Evolutionary conservation across 2,888 invertebrate species (phyloP).

Genomic region (Gandaritis pyraliata): DNA sequence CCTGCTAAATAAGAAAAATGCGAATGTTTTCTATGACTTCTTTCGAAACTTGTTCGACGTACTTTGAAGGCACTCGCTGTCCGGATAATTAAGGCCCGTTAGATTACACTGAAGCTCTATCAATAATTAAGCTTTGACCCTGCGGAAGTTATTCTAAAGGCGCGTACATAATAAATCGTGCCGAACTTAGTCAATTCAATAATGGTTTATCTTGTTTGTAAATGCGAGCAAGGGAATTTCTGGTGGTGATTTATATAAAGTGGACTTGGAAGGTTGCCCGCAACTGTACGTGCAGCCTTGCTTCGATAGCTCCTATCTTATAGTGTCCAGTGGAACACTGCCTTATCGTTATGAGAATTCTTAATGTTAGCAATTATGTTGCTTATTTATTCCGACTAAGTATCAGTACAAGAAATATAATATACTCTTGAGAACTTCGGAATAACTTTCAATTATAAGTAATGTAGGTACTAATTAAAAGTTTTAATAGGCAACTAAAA

Average conservation of each 20-base stretch:
- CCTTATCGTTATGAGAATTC: constrained; percentile 35
- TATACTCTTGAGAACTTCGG: constrained; percentile 3
- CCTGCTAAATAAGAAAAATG: no score
- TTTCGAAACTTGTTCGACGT: no score
- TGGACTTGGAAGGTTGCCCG: constrained; percentile 71
- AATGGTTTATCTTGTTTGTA: constrained; percentile 70
- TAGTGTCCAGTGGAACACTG: constrained; percentile 33
- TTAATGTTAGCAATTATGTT: constrained; percentile 35
- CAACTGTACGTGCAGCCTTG: constrained; percentile 47
- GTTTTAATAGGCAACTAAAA: constrained; percentile 13
- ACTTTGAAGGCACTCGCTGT: no score
- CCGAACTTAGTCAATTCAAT: constrained; percentile 65
- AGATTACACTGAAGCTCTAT: constrained; percentile 21
- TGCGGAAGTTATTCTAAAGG: constrained; percentile 34
- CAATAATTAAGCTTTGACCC: constrained; percentile 36
- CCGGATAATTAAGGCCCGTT: neutral
- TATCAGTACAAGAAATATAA: constrained; percentile 13
- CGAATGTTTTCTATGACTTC: no score
- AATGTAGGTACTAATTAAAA: neutral
- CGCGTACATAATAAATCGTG: constrained; percentile 43
- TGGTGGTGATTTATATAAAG: constrained; percentile 69
- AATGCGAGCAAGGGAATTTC: constrained; percentile 60
- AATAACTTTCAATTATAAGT: constrained; percentile 7
- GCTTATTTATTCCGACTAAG: constrained; percentile 33
- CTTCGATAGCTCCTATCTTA: constrained; percentile 38